Evolutionary conservation across 2,113 vertebrate genomes (phyloP).

Genomic region (Ursus arctos): DNA sequence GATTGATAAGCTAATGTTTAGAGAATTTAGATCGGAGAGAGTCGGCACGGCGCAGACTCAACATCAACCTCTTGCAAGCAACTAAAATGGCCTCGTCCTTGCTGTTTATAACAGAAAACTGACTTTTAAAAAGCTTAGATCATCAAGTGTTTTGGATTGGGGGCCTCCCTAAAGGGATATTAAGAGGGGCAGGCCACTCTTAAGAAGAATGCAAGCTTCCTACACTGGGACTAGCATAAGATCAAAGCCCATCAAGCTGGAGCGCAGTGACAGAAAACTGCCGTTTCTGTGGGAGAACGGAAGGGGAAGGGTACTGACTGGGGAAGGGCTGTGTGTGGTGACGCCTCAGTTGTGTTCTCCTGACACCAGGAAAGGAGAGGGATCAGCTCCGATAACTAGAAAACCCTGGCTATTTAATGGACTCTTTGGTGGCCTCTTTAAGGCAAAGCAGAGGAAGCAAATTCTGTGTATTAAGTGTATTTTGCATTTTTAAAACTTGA

Average conservation of each 20-base stretch:
- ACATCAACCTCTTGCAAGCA: slow-evolving; percentile 91
- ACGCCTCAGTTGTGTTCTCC: slow-evolving; percentile 87
- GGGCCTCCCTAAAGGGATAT: slow-evolving; percentile 89
- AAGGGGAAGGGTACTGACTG: slow-evolving; percentile 87
- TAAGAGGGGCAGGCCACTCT: slow-evolving; percentile 87
- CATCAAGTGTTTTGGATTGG: slow-evolving; percentile 89
- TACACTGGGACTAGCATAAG: slow-evolving; percentile 90
- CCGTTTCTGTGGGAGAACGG: slow-evolving; percentile 83
- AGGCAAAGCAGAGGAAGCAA: slow-evolving; percentile 85
- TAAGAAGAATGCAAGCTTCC: slow-evolving; percentile 90
- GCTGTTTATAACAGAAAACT: slow-evolving; percentile 89
- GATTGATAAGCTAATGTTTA: slow-evolving; percentile 92
- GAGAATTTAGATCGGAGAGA: slow-evolving; percentile 89
- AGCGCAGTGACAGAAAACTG: slow-evolving; percentile 89
- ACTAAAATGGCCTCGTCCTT: slow-evolving; percentile 91
- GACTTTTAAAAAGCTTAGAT: slow-evolving; percentile 88
- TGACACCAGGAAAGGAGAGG: slow-evolving; percentile 87
- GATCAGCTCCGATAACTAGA: slow-evolving; percentile 85
- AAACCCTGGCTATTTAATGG: slow-evolving; percentile 85
- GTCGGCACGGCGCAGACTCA: slow-evolving; percentile 90
- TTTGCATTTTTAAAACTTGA: slow-evolving; percentile 87
- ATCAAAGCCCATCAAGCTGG: slow-evolving; percentile 89
- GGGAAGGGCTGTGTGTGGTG: slow-evolving; percentile 87
- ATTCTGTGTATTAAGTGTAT: slow-evolving; percentile 84
- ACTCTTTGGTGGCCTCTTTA: slow-evolving; percentile 83